Conservation (phyloP, 2,888 invertebrate genomes). For the Baccha elongata region DNA sequence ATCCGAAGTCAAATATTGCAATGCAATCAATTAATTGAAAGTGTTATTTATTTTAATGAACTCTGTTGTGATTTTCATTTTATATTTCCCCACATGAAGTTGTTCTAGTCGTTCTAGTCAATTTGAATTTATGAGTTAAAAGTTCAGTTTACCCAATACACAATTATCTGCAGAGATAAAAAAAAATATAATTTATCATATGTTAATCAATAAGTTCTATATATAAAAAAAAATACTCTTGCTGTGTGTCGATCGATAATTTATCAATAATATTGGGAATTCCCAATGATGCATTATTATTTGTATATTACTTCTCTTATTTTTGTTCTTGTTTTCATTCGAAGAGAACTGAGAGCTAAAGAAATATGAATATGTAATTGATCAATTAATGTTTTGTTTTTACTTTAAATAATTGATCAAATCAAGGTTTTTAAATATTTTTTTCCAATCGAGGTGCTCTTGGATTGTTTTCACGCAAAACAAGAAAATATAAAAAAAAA, state of each 20-base stretch:
- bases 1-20: not conserved
- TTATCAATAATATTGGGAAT: conserved; percentile 63
- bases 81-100: not conserved
- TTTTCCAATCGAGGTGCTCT: not conserved
- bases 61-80: not conserved
- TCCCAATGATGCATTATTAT: conserved; percentile 69
- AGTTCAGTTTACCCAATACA: not conserved
- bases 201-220: conserved; percentile 35
- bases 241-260: conserved; percentile 56
- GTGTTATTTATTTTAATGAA: conserved; percentile 5
- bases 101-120: not conserved
- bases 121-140: not conserved
- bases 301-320: not conserved
- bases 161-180: not conserved
- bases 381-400: not conserved
- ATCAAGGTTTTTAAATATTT: not conserved
- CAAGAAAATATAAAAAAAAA: no score
- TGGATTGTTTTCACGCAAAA: no score
- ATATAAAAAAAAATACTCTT: not conserved
- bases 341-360: not conserved
- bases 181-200: not conserved
- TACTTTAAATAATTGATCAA: not conserved
- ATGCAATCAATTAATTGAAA: conserved; percentile 15
- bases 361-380: not conserved
- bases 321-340: not conserved